Evolutionary conservation across 2,888 invertebrate genomes (phyloP).

Genomic region (Tetragonula carbonaria): DNA sequence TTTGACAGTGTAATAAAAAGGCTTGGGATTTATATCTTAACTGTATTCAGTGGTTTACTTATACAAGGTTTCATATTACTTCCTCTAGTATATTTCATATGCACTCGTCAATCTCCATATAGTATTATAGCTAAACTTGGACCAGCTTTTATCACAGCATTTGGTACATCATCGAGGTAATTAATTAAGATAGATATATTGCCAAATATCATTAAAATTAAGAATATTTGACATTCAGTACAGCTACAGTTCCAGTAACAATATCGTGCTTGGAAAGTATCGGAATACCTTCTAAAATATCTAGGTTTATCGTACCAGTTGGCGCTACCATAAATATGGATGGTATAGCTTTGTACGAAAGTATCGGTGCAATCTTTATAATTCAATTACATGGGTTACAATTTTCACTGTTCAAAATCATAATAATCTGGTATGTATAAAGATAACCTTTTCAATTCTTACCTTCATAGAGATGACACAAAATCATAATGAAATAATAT

Average conservation of each 20-base stretch:
- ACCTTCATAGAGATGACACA: not conserved
- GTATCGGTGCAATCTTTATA: conserved; percentile 98
- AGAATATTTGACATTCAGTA: conserved; percentile 84
- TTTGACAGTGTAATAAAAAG: conserved; percentile 92
- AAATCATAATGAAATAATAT: conserved; percentile 5
- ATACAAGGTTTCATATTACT: conserved; percentile 96
- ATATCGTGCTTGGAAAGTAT: conserved; percentile 96
- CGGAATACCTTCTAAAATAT: conserved; percentile 95
- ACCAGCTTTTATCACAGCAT: conserved; percentile 97
- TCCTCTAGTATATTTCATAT: conserved; percentile 93
- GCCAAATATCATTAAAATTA: not conserved
- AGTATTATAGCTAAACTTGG: conserved; percentile 91
- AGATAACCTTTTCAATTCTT: not conserved
- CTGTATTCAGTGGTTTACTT: conserved; percentile 94
- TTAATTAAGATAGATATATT: not conserved
- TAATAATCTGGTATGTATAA: conserved; percentile 92
- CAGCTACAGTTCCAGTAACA: conserved; percentile 98
- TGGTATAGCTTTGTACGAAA: conserved; percentile 98
- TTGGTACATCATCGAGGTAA: conserved; percentile 94
- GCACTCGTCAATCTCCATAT: conserved; percentile 93
- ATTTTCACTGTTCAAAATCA: conserved; percentile 93
- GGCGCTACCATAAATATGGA: conserved; percentile 99
- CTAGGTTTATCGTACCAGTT: conserved; percentile 97
- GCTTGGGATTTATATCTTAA: conserved; percentile 95
- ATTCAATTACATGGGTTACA: conserved; percentile 94